Percentiles rank a stretch among this genome's conserved stretches.
phyloP scores from a whole-genome alignment of 2,888 invertebrate species.

The Papilio protenor region DNA sequence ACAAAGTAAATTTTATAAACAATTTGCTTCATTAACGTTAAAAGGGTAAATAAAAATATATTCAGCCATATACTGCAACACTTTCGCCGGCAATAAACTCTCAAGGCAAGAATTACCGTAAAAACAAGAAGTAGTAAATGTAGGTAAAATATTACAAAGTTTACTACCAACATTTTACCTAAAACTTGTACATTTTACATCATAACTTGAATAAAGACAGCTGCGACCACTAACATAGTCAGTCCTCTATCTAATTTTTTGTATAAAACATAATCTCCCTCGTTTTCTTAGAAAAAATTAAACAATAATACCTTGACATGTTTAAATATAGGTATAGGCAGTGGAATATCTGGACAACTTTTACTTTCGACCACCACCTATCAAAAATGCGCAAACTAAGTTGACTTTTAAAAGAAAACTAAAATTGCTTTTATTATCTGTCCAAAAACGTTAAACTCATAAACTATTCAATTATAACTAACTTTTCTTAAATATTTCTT shows the following conservation, averaged over 20 bases:
- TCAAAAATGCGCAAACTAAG: no score
- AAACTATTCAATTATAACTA: no score
- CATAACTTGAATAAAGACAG: constrained; percentile 9
- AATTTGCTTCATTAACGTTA: constrained; percentile 13
- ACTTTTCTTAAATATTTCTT: no score
- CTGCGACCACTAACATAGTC: neutral
- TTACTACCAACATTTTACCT: constrained; percentile 24
- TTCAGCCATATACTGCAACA: constrained; percentile 2
- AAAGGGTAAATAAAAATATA: neutral
- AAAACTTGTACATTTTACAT: constrained; percentile 21
- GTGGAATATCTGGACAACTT: neutral
- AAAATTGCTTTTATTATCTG: no score
- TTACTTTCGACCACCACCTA: no score
- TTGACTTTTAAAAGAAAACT: no score
- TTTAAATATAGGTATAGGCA: neutral
- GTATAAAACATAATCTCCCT: neutral
- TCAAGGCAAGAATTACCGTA: constrained; percentile 10
- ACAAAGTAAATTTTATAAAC: neutral
- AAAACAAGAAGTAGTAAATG: constrained; percentile 16
- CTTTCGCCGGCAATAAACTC: constrained; percentile 7
- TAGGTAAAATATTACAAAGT: constrained; percentile 22
- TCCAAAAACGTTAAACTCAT: no score
- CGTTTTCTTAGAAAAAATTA: neutral
- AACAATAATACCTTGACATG: neutral
- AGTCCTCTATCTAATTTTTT: neutral